Conservation (phyloP, 2,888 invertebrate species). For the Sminthurides aquaticus region DNA sequence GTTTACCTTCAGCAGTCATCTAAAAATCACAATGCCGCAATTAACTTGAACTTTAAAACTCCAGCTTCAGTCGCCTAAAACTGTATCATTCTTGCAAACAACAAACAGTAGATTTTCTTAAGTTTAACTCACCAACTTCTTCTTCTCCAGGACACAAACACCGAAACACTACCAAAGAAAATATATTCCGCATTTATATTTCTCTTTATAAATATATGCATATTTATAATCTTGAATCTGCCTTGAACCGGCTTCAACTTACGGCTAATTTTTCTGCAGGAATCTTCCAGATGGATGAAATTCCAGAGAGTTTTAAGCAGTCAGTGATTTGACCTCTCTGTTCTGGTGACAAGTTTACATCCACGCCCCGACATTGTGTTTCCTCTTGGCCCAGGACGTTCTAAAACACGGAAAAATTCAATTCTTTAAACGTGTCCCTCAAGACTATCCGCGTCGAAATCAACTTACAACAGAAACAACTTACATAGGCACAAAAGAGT, state of each 20-base stretch:
- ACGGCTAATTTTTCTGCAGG: slow-evolving; percentile 38
- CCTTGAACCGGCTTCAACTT: slow-evolving; percentile 6
- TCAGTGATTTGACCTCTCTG: slow-evolving; percentile 35
- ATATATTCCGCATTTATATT: no score
- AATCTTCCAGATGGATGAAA: slow-evolving; percentile 36
- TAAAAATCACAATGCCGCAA: no score
- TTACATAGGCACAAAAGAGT: neutral
- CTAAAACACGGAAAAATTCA: slow-evolving; percentile 1
- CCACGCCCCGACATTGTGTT: slow-evolving; percentile 31
- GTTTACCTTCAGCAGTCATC: slow-evolving; percentile 32
- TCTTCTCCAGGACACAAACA: slow-evolving; percentile 38
- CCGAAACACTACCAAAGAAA: slow-evolving; percentile 37
- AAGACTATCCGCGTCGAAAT: no score
- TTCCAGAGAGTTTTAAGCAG: slow-evolving; percentile 31
- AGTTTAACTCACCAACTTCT: slow-evolving; percentile 29
- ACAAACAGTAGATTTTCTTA: neutral
- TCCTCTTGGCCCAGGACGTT: slow-evolving; percentile 32
- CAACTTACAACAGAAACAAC: neutral
- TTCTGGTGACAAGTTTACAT: slow-evolving; percentile 32
- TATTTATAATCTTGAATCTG: slow-evolving; percentile 9
- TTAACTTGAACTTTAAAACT: no score
- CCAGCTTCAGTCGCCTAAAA: neutral
- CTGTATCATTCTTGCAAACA: neutral
- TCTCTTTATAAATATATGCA: no score
- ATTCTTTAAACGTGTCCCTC: no score